phyloP scores from a whole-genome alignment of 2,113 vertebrate genomes.

The Heterotilapia buettikoferi region DNA sequence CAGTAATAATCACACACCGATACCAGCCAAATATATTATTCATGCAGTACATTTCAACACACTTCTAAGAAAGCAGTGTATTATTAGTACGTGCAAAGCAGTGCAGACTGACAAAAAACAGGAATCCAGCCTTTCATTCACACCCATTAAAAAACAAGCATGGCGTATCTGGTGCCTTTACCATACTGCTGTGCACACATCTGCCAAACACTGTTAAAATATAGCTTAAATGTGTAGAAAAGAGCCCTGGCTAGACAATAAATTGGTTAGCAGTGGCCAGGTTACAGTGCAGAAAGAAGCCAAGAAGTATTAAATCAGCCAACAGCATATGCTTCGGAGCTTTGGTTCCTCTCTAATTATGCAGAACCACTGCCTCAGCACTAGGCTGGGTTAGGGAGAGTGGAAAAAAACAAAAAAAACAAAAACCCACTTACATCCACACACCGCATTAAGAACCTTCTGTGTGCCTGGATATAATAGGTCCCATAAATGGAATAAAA shows the following conservation, averaged over 20 bases:
- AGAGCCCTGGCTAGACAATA: neutral
- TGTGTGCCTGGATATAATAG: neutral
- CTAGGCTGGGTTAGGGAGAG: neutral
- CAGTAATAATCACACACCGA: neutral
- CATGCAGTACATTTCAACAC: conserved; percentile 30
- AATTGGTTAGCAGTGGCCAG: neutral
- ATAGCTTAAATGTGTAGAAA: neutral
- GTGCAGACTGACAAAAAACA: neutral
- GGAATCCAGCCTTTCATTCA: neutral
- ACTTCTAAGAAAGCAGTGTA: neutral
- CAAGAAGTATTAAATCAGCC: neutral
- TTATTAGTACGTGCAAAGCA: neutral
- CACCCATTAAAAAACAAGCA: conserved; percentile 41
- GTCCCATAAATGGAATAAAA: neutral
- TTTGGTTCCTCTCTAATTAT: conserved; percentile 18
- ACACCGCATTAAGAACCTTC: conserved; percentile 1
- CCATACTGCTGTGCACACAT: neutral
- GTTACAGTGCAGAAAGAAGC: neutral
- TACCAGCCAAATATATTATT: conserved; percentile 47
- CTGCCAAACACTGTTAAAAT: neutral
- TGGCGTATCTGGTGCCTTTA: conserved; percentile 38
- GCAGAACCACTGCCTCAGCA: conserved; percentile 17
- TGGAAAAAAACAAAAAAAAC: neutral
- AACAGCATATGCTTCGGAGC: neutral
- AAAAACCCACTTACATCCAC: neutral